Evolutionary conservation across 2,888 invertebrate species (phyloP).

Genomic region (Plagodis pulveraria): DNA sequence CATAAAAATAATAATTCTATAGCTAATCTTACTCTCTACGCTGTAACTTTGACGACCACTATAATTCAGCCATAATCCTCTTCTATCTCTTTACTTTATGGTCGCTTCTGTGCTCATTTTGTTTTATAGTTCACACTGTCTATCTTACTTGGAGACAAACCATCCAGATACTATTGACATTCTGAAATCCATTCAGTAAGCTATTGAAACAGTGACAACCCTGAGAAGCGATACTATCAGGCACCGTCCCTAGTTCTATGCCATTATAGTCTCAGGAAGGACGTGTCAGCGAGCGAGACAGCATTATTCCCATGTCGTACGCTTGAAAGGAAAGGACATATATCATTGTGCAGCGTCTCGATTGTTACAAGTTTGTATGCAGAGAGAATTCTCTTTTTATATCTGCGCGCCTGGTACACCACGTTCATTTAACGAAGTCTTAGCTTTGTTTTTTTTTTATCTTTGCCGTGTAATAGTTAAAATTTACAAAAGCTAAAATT

Average conservation of each 20-base stretch:
- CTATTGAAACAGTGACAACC: conserved; percentile 60
- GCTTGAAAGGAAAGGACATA: conserved; percentile 71
- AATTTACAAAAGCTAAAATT: too few relatives aligned
- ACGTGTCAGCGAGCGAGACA: conserved; percentile 74
- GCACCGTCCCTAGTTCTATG: conserved; percentile 59
- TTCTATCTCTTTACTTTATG: conserved; percentile 5
- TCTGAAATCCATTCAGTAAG: conserved; percentile 32
- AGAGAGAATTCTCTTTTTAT: conserved; percentile 68
- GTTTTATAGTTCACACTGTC: conserved; percentile 14
- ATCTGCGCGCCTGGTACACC: conserved; percentile 54
- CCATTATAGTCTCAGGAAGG: conserved; percentile 72
- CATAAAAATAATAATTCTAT: background rate
- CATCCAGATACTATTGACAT: conserved; percentile 55
- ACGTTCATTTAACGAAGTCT: conserved; percentile 45
- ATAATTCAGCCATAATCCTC: background rate
- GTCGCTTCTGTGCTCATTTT: conserved; percentile 6
- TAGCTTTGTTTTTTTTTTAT: background rate
- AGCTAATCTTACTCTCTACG: too few relatives aligned
- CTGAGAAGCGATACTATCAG: conserved; percentile 69
- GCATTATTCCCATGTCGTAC: conserved; percentile 67
- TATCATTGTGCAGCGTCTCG: conserved; percentile 72
- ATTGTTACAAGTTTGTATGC: conserved; percentile 77
- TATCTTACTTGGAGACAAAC: conserved; percentile 38
- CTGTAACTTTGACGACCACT: conserved; percentile 2
- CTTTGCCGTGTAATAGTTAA: too few relatives aligned